Conservation (phyloP, 1,140 invertebrate genomes). For the Carposina sasakii region DNA sequence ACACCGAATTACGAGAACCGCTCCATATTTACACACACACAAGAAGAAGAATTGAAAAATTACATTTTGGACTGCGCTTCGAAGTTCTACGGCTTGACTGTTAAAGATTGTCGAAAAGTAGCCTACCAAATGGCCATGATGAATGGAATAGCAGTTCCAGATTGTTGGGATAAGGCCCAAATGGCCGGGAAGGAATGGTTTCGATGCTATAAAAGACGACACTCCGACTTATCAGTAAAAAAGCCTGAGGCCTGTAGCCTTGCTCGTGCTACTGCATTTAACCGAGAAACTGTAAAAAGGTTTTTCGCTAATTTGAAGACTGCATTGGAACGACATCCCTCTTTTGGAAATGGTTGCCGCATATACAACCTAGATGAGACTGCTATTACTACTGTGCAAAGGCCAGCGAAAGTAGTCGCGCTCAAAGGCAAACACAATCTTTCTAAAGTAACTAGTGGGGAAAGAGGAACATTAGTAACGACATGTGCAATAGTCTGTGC, state of each 20-base stretch:
- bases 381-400: not conserved
- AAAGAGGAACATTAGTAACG: conserved; percentile 59
- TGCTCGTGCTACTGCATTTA: not conserved
- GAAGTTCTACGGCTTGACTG: no score
- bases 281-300: not conserved
- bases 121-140: no score
- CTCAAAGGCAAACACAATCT: no score
- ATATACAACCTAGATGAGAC: not conserved
- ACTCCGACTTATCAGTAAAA: not conserved
- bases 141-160: no score
- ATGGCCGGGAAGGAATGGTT: conserved; percentile 1
- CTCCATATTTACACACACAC: no score
- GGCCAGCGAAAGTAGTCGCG: not conserved
- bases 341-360: not conserved
- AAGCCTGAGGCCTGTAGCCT: not conserved
- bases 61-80: no score
- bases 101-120: no score
- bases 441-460: conserved; percentile 53
- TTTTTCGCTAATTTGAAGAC: conserved; percentile 1
- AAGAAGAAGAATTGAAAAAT: no score
- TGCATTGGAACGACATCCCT: not conserved
- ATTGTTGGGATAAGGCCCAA: not conserved
- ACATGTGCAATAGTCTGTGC: conserved; percentile 48
- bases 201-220: not conserved
- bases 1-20: no score